phyloP scores from a whole-genome alignment of 30 jellyfish, hydroid and myxozoan species.

The Morbakka virulenta region DNA sequence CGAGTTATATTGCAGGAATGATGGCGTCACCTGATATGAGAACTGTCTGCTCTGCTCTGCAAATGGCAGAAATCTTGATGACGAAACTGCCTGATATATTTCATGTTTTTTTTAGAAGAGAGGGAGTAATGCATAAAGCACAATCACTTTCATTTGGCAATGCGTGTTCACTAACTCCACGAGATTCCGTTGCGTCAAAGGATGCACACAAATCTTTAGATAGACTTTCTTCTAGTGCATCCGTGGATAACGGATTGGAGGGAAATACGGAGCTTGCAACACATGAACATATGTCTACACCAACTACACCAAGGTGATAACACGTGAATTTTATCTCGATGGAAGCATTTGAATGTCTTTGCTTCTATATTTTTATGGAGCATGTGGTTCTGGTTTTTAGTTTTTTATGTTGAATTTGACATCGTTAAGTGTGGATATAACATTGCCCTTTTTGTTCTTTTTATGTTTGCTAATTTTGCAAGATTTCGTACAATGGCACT shows the following conservation, averaged over 20 bases:
- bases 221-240: neutral
- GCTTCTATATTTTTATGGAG: no score
- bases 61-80: slow-evolving; percentile 89
- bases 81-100: slow-evolving; percentile 76
- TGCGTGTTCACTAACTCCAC: neutral
- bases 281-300: neutral
- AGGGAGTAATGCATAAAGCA: slow-evolving; percentile 94
- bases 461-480: no score
- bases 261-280: neutral
- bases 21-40: slow-evolving; percentile 81
- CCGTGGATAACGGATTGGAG: neutral
- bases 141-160: slow-evolving; percentile 33
- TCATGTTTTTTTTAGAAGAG: slow-evolving; percentile 88
- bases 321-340: no score
- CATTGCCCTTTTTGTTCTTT: no score
- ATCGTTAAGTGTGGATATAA: no score
- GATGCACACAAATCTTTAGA: neutral
- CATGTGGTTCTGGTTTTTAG: no score
- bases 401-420: no score
- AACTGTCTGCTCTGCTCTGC: slow-evolving; percentile 86
- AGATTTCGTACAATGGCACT: no score
- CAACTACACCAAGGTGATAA: neutral
- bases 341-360: no score
- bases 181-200: neutral
- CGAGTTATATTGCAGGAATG: slow-evolving; percentile 98